These are phyloP conservation scores for Galaxias olidus DNA, from an alignment of 2,797 vertebrate species.

Conservation along the genomic window DNA sequence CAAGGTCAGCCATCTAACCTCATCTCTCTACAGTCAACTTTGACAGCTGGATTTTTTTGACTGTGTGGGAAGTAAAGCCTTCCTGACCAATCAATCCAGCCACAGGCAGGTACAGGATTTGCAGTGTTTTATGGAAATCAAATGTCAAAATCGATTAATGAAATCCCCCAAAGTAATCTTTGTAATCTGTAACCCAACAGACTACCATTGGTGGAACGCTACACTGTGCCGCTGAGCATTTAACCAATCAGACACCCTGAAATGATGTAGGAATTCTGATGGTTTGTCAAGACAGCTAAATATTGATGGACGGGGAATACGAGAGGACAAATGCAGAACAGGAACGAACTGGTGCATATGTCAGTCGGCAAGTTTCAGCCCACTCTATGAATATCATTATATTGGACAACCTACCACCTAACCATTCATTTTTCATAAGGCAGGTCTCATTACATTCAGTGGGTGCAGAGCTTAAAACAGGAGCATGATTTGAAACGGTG, in stretches of 20 bases:
- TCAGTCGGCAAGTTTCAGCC: background rate
- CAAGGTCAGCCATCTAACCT: background rate
- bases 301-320: background rate
- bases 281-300: background rate
- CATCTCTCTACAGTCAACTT: conserved; percentile 3
- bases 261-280: background rate
- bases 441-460: conserved; percentile 17
- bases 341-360: background rate
- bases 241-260: background rate
- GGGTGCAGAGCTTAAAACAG: conserved; percentile 16
- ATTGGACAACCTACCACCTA: background rate
- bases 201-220: conserved; percentile 17
- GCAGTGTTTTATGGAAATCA: conserved; percentile 64
- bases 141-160: conserved; percentile 62
- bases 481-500: conserved; percentile 24
- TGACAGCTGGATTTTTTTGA: conserved; percentile 17
- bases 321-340: background rate
- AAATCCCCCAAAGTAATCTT: conserved; percentile 47
- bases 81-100: conserved; percentile 25
- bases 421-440: conserved; percentile 10
- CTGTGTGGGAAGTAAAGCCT: conserved; percentile 1
- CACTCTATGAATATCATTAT: background rate
- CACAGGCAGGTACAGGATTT: conserved; percentile 21
- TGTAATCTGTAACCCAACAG: too few relatives aligned
- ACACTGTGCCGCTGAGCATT: conserved; percentile 14